Evolutionary conservation across 2,888 invertebrate genomes (phyloP).

Genomic region (Rhagophthalmus giganteus): DNA sequence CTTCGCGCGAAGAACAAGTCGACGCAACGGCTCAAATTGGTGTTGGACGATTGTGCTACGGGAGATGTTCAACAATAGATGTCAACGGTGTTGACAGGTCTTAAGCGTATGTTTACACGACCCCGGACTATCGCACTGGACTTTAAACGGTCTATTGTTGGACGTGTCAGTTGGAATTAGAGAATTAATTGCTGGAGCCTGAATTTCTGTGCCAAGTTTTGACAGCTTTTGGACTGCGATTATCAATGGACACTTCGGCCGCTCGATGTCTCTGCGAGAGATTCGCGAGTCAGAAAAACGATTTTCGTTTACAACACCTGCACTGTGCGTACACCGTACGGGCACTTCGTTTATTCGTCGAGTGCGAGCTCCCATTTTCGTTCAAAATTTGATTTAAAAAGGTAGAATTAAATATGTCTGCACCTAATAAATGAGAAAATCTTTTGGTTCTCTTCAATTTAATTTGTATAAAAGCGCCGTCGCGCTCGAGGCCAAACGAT

Average conservation of each 20-base stretch:
- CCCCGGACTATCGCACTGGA: constrained; percentile 41
- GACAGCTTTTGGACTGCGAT: constrained; percentile 23
- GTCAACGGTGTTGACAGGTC: constrained; percentile 47
- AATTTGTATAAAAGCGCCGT: too few relatives aligned
- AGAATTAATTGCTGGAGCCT: constrained; percentile 37
- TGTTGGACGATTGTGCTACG: constrained; percentile 33
- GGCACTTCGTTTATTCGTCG: not conserved
- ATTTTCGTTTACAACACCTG: not conserved
- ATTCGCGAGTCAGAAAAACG: not conserved
- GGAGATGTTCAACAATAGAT: constrained; percentile 45
- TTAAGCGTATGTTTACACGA: constrained; percentile 48
- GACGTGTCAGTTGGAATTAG: constrained; percentile 40
- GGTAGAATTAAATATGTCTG: not conserved
- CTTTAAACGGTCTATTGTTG: constrained; percentile 47
- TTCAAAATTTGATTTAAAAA: not conserved
- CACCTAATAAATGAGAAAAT: not conserved
- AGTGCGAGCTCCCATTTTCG: not conserved
- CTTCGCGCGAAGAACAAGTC: constrained; percentile 5
- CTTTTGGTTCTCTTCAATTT: not conserved
- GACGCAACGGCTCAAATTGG: constrained; percentile 10
- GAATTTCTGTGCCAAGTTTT: constrained; percentile 30
- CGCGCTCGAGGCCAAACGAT: too few relatives aligned
- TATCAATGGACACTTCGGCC: constrained; percentile 15
- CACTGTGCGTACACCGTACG: not conserved
- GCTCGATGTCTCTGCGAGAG: constrained; percentile 4